Conservation (phyloP, 1,140 invertebrate genomes). For the Trichonephila inaurata region DNA sequence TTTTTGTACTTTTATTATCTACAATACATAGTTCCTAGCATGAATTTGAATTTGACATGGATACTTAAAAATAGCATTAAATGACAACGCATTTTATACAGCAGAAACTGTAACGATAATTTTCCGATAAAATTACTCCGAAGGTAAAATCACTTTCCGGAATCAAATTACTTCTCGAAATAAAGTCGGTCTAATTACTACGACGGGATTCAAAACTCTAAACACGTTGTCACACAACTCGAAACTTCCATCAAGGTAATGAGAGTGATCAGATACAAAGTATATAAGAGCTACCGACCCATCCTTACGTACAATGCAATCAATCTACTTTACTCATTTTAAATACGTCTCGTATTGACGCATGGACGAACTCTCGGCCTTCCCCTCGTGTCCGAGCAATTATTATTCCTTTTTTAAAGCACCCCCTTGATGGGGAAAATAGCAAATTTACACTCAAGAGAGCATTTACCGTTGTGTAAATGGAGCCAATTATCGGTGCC, state of each 20-base stretch:
- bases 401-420: slow-evolving; percentile 3
- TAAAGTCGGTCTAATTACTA: background rate
- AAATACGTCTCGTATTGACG: background rate
- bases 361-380: background rate
- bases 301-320: background rate
- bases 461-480: background rate
- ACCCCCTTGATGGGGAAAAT: slow-evolving; percentile 4
- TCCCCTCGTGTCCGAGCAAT: background rate
- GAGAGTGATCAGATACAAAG: background rate
- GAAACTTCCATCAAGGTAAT: slow-evolving; percentile 15
- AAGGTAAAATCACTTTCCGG: background rate
- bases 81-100: background rate
- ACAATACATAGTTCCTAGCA: too few relatives aligned
- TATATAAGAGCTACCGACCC: background rate
- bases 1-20: too few relatives aligned
- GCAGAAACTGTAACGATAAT: too few relatives aligned
- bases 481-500: background rate
- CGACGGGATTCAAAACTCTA: background rate
- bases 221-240: background rate
- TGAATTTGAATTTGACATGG: background rate
- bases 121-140: background rate
- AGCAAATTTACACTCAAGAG: background rate
- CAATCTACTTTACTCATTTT: slow-evolving; percentile 1
- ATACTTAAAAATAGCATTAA: background rate
- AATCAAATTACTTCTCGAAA: background rate